A percentile compares a stretch with the other conserved stretches of the same genome.
Evolutionary conservation across 2,113 vertebrate genomes (phyloP).

Genomic region (Eulemur macaco): DNA sequence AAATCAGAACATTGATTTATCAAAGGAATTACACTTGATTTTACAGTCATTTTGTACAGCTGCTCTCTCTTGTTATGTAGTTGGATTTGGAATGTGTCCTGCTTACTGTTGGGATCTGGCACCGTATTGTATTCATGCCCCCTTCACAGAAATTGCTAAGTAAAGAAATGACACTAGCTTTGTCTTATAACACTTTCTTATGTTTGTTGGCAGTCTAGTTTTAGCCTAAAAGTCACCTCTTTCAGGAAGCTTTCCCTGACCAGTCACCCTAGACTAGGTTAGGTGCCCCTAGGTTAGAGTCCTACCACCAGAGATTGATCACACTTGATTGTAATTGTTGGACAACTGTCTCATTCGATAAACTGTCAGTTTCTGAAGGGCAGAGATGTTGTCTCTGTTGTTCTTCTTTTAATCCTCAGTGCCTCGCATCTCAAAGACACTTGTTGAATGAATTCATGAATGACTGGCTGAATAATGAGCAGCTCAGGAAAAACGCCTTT

Average conservation of each 20-base stretch:
- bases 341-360: slow-evolving; percentile 27
- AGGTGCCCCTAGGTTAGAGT: neutral
- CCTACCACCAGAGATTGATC: neutral
- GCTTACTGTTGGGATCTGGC: neutral
- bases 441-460: slow-evolving; percentile 44
- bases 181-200: neutral
- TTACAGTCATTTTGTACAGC: neutral
- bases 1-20: neutral
- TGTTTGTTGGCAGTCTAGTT: neutral
- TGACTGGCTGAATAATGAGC: slow-evolving; percentile 31
- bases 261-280: neutral
- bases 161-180: neutral
- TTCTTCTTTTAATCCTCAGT: slow-evolving; percentile 25
- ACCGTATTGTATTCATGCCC: neutral
- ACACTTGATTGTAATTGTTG: neutral
- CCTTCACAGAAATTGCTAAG: neutral
- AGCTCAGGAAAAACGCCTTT: neutral
- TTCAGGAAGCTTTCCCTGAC: neutral
- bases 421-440: slow-evolving; percentile 7
- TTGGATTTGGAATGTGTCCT: neutral
- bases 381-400: neutral
- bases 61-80: neutral
- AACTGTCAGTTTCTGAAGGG: slow-evolving; percentile 8
- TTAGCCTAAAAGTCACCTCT: slow-evolving; percentile 22
- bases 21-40: neutral